Percentiles rank a stretch among this genome's conserved stretches.
These are phyloP conservation scores for Anthoptus insignis DNA, from an alignment of 2,888 invertebrate genomes.

Conservation along the genomic window DNA sequence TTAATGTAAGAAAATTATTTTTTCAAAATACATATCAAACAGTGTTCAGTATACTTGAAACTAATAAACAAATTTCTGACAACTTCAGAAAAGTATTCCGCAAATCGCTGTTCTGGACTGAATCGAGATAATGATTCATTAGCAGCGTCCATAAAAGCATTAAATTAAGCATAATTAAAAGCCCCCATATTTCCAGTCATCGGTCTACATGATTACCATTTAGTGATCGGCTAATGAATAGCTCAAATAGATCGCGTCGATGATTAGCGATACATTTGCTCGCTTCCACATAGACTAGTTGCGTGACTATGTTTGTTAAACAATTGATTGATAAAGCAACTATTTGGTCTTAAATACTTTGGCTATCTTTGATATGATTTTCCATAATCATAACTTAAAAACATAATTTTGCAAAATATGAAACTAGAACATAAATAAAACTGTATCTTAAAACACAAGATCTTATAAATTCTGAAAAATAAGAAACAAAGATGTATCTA, in stretches of 20 bases:
- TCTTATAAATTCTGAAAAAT: no score
- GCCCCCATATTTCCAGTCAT: constrained; percentile 50
- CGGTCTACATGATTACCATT: constrained; percentile 51
- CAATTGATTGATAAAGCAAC: constrained; percentile 5
- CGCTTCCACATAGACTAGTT: constrained; percentile 1
- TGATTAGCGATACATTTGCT: constrained; percentile 42
- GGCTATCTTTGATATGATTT: not conserved
- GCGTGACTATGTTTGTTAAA: constrained; percentile 7
- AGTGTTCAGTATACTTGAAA: no score
- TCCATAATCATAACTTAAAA: no score
- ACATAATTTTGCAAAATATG: no score
- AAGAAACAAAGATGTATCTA: no score
- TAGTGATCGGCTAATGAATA: constrained; percentile 50
- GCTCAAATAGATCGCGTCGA: constrained; percentile 47
- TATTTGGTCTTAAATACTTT: not conserved
- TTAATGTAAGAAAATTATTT: no score
- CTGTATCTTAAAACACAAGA: no score
- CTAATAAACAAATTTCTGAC: no score
- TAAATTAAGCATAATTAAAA: constrained; percentile 54
- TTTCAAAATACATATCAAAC: no score
- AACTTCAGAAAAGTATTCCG: not conserved
- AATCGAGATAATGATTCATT: constrained; percentile 21
- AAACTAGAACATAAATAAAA: no score
- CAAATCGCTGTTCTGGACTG: no score
- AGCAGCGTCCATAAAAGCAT: constrained; percentile 34